Evolutionary conservation across 2,113 vertebrate genomes (phyloP).

Genomic region (Felis chaus): DNA sequence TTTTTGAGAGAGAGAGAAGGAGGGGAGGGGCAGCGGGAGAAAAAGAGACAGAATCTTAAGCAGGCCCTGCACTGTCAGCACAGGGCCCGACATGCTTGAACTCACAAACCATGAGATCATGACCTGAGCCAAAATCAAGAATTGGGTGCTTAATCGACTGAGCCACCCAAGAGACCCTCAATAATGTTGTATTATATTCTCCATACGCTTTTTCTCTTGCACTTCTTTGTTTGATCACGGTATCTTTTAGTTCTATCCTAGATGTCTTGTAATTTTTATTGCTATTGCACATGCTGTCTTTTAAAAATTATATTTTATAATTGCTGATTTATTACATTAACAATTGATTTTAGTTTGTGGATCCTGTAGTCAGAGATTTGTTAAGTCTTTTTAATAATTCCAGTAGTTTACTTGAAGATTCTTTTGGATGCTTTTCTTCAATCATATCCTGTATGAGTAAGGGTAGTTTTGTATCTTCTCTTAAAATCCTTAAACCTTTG

Average conservation of each 20-base stretch:
- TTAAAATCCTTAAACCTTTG: not conserved
- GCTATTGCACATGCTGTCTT: not conserved
- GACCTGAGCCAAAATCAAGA: too few relatives aligned
- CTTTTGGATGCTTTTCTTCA: not conserved
- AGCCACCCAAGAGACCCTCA: not conserved
- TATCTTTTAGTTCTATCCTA: not conserved
- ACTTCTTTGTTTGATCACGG: not conserved
- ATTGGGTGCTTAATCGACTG: too few relatives aligned
- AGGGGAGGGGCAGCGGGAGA: too few relatives aligned
- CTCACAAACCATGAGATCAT: too few relatives aligned
- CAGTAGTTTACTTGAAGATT: not conserved
- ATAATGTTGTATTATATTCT: not conserved
- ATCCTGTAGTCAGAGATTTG: not conserved
- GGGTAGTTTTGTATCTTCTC: not conserved
- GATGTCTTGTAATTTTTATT: not conserved
- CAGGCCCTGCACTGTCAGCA: too few relatives aligned
- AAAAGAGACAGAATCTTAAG: too few relatives aligned
- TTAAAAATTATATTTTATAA: not conserved
- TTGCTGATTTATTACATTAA: conserved; percentile 29
- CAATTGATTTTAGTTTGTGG: not conserved
- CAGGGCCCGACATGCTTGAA: too few relatives aligned
- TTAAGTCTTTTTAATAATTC: not conserved
- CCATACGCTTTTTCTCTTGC: not conserved
- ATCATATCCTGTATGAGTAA: not conserved
- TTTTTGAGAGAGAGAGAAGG: too few relatives aligned